phyloP scores from a whole-genome alignment of 1,140 invertebrate genomes.

The Orussus abietinus region DNA sequence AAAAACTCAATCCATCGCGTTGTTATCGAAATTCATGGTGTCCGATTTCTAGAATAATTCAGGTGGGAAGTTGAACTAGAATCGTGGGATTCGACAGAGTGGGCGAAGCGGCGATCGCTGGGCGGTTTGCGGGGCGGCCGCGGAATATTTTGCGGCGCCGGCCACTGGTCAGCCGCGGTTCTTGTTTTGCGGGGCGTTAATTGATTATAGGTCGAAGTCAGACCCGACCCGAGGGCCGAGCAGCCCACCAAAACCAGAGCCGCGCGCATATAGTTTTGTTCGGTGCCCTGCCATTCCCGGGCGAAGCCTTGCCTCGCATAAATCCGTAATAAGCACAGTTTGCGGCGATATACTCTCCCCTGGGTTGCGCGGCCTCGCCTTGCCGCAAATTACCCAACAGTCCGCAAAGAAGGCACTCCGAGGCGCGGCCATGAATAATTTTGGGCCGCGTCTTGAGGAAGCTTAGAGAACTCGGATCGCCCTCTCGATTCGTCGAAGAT shows the following conservation, averaged over 20 bases:
- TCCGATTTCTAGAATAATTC: no score
- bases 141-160: constrained; percentile 37
- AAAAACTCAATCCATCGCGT: no score
- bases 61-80: no score
- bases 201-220: constrained; percentile 44
- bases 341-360: constrained; percentile 29
- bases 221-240: constrained; percentile 27
- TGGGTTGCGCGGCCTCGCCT: constrained; percentile 22
- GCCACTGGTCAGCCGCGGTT: constrained; percentile 31
- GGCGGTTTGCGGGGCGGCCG: constrained; percentile 16
- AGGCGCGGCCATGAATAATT: constrained; percentile 37
- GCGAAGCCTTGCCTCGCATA: constrained; percentile 29
- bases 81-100: no score
- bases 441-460: no score
- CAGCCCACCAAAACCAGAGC: constrained; percentile 16
- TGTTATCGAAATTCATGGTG: no score
- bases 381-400: constrained; percentile 41
- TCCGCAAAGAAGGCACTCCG: constrained; percentile 23
- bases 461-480: no score
- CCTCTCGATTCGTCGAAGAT: no score
- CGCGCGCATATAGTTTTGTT: constrained; percentile 23
- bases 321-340: constrained; percentile 47
- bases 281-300: constrained; percentile 16
- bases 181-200: constrained; percentile 40
- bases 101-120: no score